A percentile compares a stretch with the other conserved stretches of the same genome.
Evolutionary conservation across 2,888 invertebrate genomes (phyloP).

Genomic region (Lymantria dispar): DNA sequence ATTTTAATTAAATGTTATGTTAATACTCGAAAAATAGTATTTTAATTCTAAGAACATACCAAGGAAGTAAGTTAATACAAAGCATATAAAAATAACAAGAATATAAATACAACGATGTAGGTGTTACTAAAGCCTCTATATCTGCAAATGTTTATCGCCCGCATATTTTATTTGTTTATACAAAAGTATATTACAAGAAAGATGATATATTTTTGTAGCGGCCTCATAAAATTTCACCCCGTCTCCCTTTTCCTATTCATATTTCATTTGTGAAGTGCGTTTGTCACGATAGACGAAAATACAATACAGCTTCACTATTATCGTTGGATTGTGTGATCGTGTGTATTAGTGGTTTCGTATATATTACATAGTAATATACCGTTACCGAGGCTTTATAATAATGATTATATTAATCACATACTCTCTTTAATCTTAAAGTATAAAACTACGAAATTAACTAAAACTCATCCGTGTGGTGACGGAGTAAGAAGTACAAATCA

Average conservation of each 20-base stretch:
- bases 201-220: slow-evolving; percentile 36
- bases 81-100: too few species aligned
- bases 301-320: slow-evolving; percentile 18
- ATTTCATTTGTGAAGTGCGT: slow-evolving; percentile 41
- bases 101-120: slow-evolving; percentile 1
- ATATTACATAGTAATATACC: slow-evolving; percentile 1
- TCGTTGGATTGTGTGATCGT: slow-evolving; percentile 3
- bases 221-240: slow-evolving; percentile 41
- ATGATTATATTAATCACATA: too few species aligned
- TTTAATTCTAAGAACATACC: too few species aligned
- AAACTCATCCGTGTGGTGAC: too few species aligned
- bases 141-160: slow-evolving; percentile 17
- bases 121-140: slow-evolving; percentile 19
- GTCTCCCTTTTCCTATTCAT: slow-evolving; percentile 33
- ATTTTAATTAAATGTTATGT: too few species aligned
- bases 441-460: too few species aligned
- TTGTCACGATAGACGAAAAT: slow-evolving; percentile 31
- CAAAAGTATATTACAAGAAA: slow-evolving; percentile 31
- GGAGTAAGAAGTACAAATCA: too few species aligned
- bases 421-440: too few species aligned
- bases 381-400: background rate
- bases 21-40: too few species aligned
- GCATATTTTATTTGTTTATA: slow-evolving; percentile 39
- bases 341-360: background rate
- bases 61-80: too few species aligned